phyloP scores from a whole-genome alignment of 2,113 vertebrate species.

The Amblyornis subalaris region DNA sequence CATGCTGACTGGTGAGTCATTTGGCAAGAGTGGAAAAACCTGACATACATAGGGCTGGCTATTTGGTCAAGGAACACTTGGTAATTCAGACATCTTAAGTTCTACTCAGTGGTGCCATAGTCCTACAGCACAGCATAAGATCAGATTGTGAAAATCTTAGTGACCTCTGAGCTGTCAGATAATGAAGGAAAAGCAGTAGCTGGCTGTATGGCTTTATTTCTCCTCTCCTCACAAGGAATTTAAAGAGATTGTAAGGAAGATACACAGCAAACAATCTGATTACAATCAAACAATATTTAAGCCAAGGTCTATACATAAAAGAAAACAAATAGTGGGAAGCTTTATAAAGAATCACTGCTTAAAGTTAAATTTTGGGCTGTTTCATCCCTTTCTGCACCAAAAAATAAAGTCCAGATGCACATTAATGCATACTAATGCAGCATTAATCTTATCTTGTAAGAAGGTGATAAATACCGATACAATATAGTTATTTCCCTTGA shows the following conservation, averaged over 20 bases:
- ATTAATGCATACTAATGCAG: background rate
- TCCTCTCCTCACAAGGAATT: background rate
- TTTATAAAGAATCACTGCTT: background rate
- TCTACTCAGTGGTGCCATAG: background rate
- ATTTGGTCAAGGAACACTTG: background rate
- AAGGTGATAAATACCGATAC: background rate
- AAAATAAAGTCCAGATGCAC: background rate
- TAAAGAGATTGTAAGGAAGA: background rate
- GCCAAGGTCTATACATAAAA: background rate
- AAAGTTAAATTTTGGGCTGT: background rate
- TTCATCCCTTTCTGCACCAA: background rate
- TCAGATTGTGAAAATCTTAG: background rate
- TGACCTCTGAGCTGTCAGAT: background rate
- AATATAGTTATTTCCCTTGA: background rate
- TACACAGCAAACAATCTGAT: background rate
- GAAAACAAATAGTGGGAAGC: background rate
- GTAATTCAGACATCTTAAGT: background rate
- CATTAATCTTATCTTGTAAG: background rate
- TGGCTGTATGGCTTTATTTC: background rate
- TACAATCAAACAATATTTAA: background rate
- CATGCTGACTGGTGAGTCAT: conserved; percentile 74
- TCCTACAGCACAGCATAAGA: background rate
- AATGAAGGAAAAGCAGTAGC: background rate
- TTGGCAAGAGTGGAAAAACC: background rate
- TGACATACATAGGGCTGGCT: background rate